Evolutionary conservation across 1,140 invertebrate species (phyloP), one percentile per base, ranked within the genome.

Genomic region (Lucilia sericata): DNA sequence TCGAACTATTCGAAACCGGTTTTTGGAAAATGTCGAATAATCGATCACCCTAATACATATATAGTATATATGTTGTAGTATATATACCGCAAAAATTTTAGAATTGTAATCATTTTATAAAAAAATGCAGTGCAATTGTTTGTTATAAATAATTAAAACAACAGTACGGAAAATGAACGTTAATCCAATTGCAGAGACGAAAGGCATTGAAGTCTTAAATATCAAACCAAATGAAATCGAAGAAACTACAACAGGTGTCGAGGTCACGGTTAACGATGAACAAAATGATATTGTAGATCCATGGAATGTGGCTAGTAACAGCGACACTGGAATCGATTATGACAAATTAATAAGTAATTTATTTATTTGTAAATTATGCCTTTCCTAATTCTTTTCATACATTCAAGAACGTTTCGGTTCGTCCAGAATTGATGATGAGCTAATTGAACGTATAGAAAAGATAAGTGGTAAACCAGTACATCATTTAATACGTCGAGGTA

Each of bases 291-390:
- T 98, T 85, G 98, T 99, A 9, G 96, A 98, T 92, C 99, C 99
- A 82, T 99, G 99, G 99, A 96, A 94, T 92, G 99, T 99, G 0
- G 91, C 94, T 21, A 96, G 96, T 84, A 95, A 93, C 86, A 97
- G 95, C 60, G 94, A 96, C 74, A 95, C 95, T 78, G 99, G 99
- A 82, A 94, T 99, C 84, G 98, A 99, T 92, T 99, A 99, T 92
- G 98, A 99, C 86, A 99, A 99, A 93, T 92, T 99, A 84, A 99
- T 99, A 86, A 95, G 98, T 99, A 94, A 94, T 94, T 93, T 83
- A 78, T 19, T 17, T 60, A 19, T 49, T 30, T 30, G 25, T 30
- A 30, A 30, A 30, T 30, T 30, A 19, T 81, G 76, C 76, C 51
- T 3, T 2, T 30, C 34, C 76, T 10, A 84, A 75, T 86, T n/a